A percentile compares a stretch with the other conserved stretches of the same genome.
These are phyloP conservation scores for Sylvia borin DNA, from an alignment of 2,797 vertebrate genomes.

Conservation along the genomic window DNA sequence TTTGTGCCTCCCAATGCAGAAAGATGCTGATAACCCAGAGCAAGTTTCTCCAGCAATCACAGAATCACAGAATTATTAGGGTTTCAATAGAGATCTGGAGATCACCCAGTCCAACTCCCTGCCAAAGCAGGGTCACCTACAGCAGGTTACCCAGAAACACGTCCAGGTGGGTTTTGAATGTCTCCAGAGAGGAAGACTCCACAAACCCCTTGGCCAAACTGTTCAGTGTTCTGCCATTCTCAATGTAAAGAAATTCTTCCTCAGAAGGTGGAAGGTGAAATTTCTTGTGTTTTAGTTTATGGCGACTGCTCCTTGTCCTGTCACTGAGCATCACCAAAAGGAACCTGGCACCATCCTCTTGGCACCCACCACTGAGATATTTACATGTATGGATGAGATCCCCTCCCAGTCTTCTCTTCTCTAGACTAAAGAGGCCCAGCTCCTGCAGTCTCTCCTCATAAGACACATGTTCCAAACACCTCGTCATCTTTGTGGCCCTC, in stretches of 20 bases:
- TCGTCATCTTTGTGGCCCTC: not conserved
- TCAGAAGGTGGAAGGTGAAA: not conserved
- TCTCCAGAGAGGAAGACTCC: not conserved
- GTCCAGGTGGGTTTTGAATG: not conserved
- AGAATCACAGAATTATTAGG: not conserved
- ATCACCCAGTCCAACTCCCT: not conserved
- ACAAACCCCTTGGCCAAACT: fast-evolving
- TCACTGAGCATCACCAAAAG: not conserved
- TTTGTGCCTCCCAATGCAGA: not conserved
- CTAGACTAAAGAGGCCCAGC: too few species aligned
- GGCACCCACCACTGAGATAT: not conserved
- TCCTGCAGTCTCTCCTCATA: not conserved
- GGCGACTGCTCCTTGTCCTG: not conserved
- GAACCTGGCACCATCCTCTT: not conserved
- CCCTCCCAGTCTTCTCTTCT: not conserved
- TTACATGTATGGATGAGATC: not conserved
- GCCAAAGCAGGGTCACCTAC: not conserved
- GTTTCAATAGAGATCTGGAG: not conserved
- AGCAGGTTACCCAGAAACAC: not conserved
- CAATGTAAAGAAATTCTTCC: not conserved
- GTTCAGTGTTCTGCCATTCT: not conserved
- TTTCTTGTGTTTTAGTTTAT: not conserved
- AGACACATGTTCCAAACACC: not conserved
- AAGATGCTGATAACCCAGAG: not conserved
- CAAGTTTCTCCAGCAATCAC: not conserved